Evolutionary conservation across 2,888 invertebrate genomes (phyloP), one percentile per base, ranked within the genome.

Genomic region (Eilema caniola): DNA sequence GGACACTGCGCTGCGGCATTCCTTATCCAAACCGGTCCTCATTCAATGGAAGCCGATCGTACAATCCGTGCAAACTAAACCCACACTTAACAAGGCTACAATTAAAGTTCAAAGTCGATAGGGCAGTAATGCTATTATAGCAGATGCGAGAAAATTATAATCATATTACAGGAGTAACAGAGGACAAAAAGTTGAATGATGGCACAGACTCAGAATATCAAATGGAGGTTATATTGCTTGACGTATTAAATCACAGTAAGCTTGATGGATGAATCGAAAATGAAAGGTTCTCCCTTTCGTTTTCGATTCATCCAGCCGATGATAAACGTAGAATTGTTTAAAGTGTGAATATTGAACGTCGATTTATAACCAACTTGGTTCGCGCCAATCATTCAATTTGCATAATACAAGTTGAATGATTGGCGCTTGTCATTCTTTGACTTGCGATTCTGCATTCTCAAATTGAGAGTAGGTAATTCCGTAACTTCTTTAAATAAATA

Each of bases 31-130:
- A 94, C 95, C 94, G 94, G 94, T 94, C 90, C 83, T 72, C 73
- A 79, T 90, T 94, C 93, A 94, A 94, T 94, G 91, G 90, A 89
- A 87, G 90, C 92, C 94, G 92, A 92, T 85, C 82, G 78, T 77
- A 77, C 75, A 76, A 79, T 77, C 70, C 71, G 56, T 37, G 57
- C 86, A 80, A 83, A 80, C 84, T 72, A 90, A 86, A 90, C 67
- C 75, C 83, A 82, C 86, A 88, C 84, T 81, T 89, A 85, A 76
- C 67, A 67, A 66, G 31, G 28, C 70, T 66, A 72, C 61, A 63
- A 77, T 79, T 78, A 79, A 78, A 83, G 85, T 72, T 80, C 73
- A 84, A 80, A 77, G 78, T 83, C 69, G 73, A 72, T 76, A 61
- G 69, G 53, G 66, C 61, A 53, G 41, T 73, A 64, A 68, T 72